These are phyloP conservation scores for Orthonevra nobilis DNA, from an alignment of 2,888 invertebrate genomes.

Conservation along the genomic window DNA sequence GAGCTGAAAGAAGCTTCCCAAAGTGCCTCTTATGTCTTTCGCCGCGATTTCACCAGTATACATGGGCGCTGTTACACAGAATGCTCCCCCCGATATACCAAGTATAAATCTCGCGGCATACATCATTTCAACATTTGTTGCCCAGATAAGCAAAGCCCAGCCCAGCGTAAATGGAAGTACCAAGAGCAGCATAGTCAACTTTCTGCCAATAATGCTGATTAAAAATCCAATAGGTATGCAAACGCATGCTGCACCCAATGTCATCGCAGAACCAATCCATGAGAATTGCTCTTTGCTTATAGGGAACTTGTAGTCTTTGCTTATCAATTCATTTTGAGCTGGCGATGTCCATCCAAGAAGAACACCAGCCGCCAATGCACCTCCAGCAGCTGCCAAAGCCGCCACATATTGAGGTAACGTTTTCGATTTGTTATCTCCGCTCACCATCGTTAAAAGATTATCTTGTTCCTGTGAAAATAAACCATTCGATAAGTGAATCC, in stretches of 20 bases:
- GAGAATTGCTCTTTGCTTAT: slow-evolving; percentile 82
- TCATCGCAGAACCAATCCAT: slow-evolving; percentile 87
- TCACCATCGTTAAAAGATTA: slow-evolving; percentile 76
- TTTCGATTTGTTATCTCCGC: slow-evolving; percentile 73
- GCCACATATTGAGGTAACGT: slow-evolving; percentile 79
- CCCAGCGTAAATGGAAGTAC: slow-evolving; percentile 86
- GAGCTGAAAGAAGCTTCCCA: slow-evolving; percentile 94
- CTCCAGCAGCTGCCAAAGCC: slow-evolving; percentile 85
- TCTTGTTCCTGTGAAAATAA: slow-evolving; percentile 76
- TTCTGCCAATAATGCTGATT: slow-evolving; percentile 88
- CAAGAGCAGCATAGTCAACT: slow-evolving; percentile 81
- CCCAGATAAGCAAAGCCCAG: slow-evolving; percentile 87
- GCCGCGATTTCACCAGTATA: slow-evolving; percentile 93
- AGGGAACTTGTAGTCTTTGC: slow-evolving; percentile 79
- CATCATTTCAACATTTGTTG: slow-evolving; percentile 82
- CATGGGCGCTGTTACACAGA: slow-evolving; percentile 91
- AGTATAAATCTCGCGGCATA: slow-evolving; percentile 77
- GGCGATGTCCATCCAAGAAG: slow-evolving; percentile 90
- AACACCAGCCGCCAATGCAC: slow-evolving; percentile 88
- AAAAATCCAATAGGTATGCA: slow-evolving; percentile 87
- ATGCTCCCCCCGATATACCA: slow-evolving; percentile 84
- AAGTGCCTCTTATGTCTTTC: slow-evolving; percentile 89
- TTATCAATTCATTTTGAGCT: slow-evolving; percentile 80
- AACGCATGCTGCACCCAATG: slow-evolving; percentile 87
- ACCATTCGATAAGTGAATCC: no score